Percentiles rank a stretch among this genome's conserved stretches.
Conservation (phyloP, 2,888 invertebrate species). For the Cheiracanthium punctorium region DNA sequence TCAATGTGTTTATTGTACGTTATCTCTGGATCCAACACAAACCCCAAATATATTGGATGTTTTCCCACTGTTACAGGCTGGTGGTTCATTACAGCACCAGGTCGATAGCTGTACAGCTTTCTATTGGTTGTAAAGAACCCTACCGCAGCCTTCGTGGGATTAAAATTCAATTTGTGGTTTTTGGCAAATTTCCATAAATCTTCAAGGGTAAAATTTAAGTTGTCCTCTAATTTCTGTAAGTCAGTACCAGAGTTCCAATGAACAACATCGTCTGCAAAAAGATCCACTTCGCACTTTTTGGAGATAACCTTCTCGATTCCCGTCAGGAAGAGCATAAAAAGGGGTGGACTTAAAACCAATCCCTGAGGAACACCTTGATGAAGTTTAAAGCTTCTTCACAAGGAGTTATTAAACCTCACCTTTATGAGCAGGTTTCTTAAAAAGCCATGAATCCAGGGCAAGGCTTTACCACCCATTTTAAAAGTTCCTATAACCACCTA, state of each 20-base stretch:
- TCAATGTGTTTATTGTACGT: too few relatives aligned
- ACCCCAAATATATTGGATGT: too few relatives aligned
- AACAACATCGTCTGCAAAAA: too few relatives aligned
- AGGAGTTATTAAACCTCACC: neutral
- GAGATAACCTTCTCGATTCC: neutral
- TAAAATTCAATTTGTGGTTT: conserved; percentile 3
- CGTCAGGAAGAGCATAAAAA: too few relatives aligned
- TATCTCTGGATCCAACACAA: too few relatives aligned
- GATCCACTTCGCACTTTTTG: conserved; percentile 1
- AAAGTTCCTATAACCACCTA: too few relatives aligned
- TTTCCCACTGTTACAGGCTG: too few relatives aligned
- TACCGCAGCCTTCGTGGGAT: neutral
- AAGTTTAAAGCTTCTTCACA: neutral
- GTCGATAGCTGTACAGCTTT: neutral
- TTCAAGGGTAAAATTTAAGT: too few relatives aligned
- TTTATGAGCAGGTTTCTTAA: neutral
- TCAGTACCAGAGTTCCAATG: too few relatives aligned
- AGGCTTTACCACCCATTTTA: neutral
- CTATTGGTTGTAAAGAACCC: conserved; percentile 14
- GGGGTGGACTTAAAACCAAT: neutral
- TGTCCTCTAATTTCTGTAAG: too few relatives aligned
- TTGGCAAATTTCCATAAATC: neutral
- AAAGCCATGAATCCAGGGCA: too few relatives aligned
- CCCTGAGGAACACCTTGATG: neutral
- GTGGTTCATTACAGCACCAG: too few relatives aligned